Percentiles rank a stretch among this genome's conserved stretches.
Evolutionary conservation across 2,888 invertebrate genomes (phyloP).

Genomic region (Polyploca ridens): DNA sequence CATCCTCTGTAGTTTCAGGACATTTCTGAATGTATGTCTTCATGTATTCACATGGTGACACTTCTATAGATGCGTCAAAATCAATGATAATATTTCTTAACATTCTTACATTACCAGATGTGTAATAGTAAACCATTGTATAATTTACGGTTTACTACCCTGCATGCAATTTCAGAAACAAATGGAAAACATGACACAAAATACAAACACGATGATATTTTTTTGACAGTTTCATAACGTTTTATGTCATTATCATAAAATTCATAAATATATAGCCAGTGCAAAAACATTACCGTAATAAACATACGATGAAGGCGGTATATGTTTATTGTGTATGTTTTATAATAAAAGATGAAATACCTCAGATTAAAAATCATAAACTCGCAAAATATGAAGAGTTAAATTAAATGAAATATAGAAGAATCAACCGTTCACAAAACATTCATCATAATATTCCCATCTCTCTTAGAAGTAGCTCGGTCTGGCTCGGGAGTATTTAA

Average conservation of each 20-base stretch:
- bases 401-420: background rate
- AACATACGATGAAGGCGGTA: background rate
- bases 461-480: constrained; percentile 24
- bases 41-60: constrained; percentile 72
- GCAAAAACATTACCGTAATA: background rate
- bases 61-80: constrained; percentile 51
- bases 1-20: constrained; percentile 59
- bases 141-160: constrained; percentile 32
- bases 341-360: too few relatives aligned
- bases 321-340: background rate
- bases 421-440: background rate
- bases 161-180: constrained; percentile 40
- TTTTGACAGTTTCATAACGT: constrained; percentile 35
- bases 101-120: constrained; percentile 70
- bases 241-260: background rate
- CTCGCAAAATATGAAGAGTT: too few relatives aligned
- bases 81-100: constrained; percentile 65
- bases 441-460: background rate
- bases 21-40: constrained; percentile 67
- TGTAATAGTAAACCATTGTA: constrained; percentile 75
- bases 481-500: constrained; percentile 65
- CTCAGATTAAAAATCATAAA: too few relatives aligned
- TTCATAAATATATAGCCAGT: background rate
- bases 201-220: constrained; percentile 52
- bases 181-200: constrained; percentile 51